Conservation (phyloP, 2,113 vertebrate species). For the Rhineura floridana region DNA sequence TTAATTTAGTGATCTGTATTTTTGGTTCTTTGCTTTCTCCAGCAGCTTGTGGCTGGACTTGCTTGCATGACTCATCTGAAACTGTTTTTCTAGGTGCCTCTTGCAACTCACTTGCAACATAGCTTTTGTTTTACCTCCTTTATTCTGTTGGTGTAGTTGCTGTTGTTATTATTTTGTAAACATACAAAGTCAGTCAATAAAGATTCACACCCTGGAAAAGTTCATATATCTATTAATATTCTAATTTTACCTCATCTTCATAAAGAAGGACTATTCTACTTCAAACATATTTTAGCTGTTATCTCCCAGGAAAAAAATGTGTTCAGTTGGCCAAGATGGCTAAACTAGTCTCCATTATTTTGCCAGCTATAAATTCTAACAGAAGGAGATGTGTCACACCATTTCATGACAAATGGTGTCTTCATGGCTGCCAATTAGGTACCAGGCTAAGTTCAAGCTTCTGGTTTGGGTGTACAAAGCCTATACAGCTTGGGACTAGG, state of each 20-base stretch:
- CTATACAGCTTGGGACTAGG: too few species aligned
- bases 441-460: too few species aligned
- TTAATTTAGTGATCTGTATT: not conserved
- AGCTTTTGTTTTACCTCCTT: not conserved
- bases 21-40: not conserved
- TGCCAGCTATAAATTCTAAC: not conserved
- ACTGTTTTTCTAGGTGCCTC: not conserved
- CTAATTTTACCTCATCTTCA: too few species aligned
- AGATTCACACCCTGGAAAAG: too few species aligned
- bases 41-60: not conserved
- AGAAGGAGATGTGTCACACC: not conserved
- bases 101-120: not conserved
- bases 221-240: too few species aligned
- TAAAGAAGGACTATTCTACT: too few species aligned
- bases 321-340: not conserved
- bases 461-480: too few species aligned
- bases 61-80: not conserved
- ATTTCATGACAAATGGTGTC: not conserved
- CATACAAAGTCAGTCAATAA: too few species aligned
- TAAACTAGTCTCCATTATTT: not conserved
- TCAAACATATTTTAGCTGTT: too few species aligned
- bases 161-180: too few species aligned
- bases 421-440: not conserved
- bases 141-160: not conserved
- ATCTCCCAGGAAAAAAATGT: too few species aligned